phyloP scores from a whole-genome alignment of 1,140 invertebrate genomes.

The Brachionus asplanchnoidis region DNA sequence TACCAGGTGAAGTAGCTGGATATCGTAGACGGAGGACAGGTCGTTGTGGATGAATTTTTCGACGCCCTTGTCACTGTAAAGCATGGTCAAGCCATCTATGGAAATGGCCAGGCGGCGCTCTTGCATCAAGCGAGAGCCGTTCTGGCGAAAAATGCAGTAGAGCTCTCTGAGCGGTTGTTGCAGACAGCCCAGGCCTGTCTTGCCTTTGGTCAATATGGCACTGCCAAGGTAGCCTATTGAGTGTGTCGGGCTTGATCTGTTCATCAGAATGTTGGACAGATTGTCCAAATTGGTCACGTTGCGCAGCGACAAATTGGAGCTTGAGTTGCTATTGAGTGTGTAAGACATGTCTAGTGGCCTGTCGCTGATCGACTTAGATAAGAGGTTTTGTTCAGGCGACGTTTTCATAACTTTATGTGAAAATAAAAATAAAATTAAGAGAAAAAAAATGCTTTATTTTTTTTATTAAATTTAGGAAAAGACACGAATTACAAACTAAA shows the following conservation, averaged over 20 bases:
- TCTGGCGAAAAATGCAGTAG: slow-evolving; percentile 13
- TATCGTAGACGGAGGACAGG: slow-evolving; percentile 14
- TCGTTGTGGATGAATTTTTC: slow-evolving; percentile 32
- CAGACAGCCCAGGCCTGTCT: slow-evolving; percentile 28
- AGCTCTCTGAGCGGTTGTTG: slow-evolving; percentile 33
- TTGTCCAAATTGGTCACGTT: neutral
- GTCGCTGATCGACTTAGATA: neutral
- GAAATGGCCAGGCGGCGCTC: neutral
- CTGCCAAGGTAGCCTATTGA: slow-evolving; percentile 37
- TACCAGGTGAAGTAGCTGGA: slow-evolving; percentile 1
- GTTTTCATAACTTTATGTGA: neutral
- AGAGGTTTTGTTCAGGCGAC: neutral
- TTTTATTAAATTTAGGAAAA: neutral
- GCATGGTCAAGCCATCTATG: slow-evolving; percentile 35
- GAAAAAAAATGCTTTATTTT: neutral
- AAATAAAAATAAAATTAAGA: neutral
- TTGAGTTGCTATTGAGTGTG: slow-evolving; percentile 5
- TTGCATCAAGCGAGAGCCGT: slow-evolving; percentile 33
- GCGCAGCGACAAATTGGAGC: neutral
- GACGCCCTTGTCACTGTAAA: neutral
- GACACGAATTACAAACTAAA: neutral
- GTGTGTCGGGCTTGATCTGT: neutral
- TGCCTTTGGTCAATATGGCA: slow-evolving; percentile 33
- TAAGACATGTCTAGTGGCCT: neutral
- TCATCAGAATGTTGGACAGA: slow-evolving; percentile 9